Percentiles rank a stretch among this genome's conserved stretches.
Conservation (phyloP, 1,140 invertebrate species). For the Aphaenogaster ashmeadi region DNA sequence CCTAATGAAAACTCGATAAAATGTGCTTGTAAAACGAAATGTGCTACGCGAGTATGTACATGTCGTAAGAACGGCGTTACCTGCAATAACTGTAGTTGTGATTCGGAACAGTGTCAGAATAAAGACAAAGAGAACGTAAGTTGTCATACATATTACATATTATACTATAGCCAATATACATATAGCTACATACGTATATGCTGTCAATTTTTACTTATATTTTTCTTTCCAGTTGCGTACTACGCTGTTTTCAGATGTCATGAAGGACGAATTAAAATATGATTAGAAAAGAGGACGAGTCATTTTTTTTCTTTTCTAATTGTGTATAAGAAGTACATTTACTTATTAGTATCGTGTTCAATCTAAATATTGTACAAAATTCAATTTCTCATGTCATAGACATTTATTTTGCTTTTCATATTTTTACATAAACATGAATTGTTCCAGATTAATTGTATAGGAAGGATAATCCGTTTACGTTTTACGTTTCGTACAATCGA, state of each 20-base stretch:
- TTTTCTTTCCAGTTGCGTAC: constrained; percentile 49
- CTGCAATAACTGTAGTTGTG: constrained; percentile 88
- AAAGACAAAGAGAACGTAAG: constrained; percentile 78
- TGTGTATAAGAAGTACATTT: not conserved
- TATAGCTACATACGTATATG: not conserved
- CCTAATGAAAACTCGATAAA: constrained; percentile 82
- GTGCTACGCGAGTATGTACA: constrained; percentile 88
- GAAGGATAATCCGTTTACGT: not conserved
- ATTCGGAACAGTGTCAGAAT: constrained; percentile 86
- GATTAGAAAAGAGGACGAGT: constrained; percentile 13
- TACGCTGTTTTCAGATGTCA: constrained; percentile 39
- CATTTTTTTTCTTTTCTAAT: not conserved
- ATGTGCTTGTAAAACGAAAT: constrained; percentile 89
- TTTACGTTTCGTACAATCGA: not conserved
- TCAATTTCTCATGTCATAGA: not conserved
- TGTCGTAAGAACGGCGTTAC: constrained; percentile 87
- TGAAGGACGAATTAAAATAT: not conserved
- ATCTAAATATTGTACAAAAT: constrained; percentile 25
- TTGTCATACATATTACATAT: constrained; percentile 16
- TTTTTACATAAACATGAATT: constrained; percentile 12
- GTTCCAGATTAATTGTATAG: not conserved
- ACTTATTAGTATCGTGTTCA: not conserved
- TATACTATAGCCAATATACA: not conserved
- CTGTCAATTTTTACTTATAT: not conserved
- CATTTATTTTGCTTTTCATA: constrained; percentile 20